Conservation (phyloP, 2,113 vertebrate genomes). For the Podilymbus podiceps region DNA sequence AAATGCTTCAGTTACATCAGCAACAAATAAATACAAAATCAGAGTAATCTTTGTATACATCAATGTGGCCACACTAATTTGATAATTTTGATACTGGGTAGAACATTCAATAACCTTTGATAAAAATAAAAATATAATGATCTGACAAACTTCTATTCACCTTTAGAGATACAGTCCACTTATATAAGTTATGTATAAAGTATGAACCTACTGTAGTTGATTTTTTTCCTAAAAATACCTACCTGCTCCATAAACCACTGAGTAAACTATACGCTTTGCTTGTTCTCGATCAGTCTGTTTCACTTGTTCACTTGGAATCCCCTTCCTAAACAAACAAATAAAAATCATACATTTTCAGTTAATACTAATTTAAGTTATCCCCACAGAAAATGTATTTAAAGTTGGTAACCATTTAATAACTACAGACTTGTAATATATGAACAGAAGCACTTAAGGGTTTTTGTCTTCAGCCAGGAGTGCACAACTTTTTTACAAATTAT, state of each 20-base stretch:
- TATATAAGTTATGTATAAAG: neutral
- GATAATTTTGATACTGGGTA: neutral
- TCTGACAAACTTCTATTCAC: neutral
- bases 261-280: slow-evolving; percentile 87
- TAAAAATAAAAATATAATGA: neutral
- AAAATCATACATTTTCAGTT: neutral
- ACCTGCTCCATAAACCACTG: slow-evolving; percentile 92
- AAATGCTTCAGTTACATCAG: neutral
- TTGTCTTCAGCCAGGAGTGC: neutral
- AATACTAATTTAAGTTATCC: neutral
- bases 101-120: neutral
- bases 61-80: neutral
- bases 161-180: neutral
- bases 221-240: neutral
- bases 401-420: neutral
- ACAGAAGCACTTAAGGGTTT: neutral
- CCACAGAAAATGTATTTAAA: neutral
- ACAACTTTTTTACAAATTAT: neutral
- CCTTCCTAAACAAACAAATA: slow-evolving; percentile 78
- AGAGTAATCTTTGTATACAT: neutral
- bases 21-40: neutral
- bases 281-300: slow-evolving; percentile 82
- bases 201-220: neutral
- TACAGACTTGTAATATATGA: neutral
- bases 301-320: slow-evolving; percentile 72